These are phyloP conservation scores for Octopus sinensis DNA, from an alignment of 1,140 invertebrate species.

Conservation along the genomic window DNA sequence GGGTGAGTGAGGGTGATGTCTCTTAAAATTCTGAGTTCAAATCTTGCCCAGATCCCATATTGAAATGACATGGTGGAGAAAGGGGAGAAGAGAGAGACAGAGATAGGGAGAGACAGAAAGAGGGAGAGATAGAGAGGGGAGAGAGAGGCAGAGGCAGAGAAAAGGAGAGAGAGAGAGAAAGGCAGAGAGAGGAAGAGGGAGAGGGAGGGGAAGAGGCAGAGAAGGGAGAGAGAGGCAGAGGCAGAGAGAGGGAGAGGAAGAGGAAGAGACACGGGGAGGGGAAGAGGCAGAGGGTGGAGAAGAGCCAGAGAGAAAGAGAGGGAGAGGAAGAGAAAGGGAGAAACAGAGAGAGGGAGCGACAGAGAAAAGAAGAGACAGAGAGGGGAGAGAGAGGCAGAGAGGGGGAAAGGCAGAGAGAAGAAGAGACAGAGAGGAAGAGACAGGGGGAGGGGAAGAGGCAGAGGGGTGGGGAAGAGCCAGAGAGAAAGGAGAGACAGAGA, in stretches of 20 bases:
- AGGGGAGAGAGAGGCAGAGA: not conserved
- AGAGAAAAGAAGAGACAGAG: not conserved
- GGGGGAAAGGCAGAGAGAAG: not conserved
- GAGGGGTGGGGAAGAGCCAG: not conserved
- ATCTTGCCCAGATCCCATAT: no score
- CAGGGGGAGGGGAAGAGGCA: not conserved
- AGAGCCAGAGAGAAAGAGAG: not conserved
- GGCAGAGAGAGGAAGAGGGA: no score
- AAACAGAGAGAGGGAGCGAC: not conserved
- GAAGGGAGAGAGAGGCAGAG: not conserved
- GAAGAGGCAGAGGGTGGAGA: not conserved
- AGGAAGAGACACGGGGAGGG: not conserved
- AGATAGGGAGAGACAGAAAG: no score
- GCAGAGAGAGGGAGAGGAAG: not conserved
- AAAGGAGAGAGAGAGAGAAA: no score
- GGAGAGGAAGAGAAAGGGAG: not conserved
- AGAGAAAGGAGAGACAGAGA: no score
- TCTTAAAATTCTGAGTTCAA: no score
- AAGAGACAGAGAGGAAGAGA: constrained; percentile 4
- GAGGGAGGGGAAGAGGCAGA: not conserved
- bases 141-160: no score
- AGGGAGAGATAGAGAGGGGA: no score
- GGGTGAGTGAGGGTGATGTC: no score
- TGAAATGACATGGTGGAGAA: no score
- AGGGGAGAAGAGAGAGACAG: no score